These are phyloP conservation scores for Cantharis rustica DNA, from an alignment of 2,888 invertebrate genomes.

Conservation along the genomic window DNA sequence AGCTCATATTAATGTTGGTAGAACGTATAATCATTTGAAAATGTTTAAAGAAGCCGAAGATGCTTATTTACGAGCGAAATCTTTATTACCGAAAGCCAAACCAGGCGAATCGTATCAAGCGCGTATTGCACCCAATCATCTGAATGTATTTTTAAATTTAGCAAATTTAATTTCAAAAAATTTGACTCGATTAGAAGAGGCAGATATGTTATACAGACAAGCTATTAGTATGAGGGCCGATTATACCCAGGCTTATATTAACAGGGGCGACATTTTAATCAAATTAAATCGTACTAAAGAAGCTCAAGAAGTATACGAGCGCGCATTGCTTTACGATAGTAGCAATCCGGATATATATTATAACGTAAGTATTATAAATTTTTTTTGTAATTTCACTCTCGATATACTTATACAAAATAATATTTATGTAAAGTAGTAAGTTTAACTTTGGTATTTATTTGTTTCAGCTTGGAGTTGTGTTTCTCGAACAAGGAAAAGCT, in stretches of 20 bases:
- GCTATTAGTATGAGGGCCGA: constrained; percentile 97
- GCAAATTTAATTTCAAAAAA: constrained; percentile 94
- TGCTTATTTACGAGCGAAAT: constrained; percentile 89
- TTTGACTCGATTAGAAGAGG: constrained; percentile 88
- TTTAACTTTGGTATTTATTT: constrained; percentile 15
- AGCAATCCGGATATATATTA: constrained; percentile 95
- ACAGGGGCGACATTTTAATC: constrained; percentile 93
- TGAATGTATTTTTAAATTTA: constrained; percentile 94
- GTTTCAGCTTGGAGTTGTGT: constrained; percentile 87
- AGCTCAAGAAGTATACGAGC: constrained; percentile 92
- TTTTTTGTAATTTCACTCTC: constrained; percentile 11
- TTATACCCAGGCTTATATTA: constrained; percentile 95
- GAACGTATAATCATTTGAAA: constrained; percentile 91
- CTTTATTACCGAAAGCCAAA: constrained; percentile 86
- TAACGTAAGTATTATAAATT: constrained; percentile 70
- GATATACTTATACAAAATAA: not conserved
- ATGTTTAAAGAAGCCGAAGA: constrained; percentile 88
- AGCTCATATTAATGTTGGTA: constrained; percentile 95
- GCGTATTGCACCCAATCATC: constrained; percentile 92
- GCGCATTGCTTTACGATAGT: constrained; percentile 89
- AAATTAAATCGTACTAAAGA: constrained; percentile 93
- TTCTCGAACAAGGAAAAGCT: constrained; percentile 89
- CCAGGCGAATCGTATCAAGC: constrained; percentile 95
- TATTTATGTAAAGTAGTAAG: not conserved
- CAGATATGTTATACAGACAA: constrained; percentile 90